Evolutionary conservation across 2,797 vertebrate species (phyloP).

Genomic region (Pangasius larnaudii): DNA sequence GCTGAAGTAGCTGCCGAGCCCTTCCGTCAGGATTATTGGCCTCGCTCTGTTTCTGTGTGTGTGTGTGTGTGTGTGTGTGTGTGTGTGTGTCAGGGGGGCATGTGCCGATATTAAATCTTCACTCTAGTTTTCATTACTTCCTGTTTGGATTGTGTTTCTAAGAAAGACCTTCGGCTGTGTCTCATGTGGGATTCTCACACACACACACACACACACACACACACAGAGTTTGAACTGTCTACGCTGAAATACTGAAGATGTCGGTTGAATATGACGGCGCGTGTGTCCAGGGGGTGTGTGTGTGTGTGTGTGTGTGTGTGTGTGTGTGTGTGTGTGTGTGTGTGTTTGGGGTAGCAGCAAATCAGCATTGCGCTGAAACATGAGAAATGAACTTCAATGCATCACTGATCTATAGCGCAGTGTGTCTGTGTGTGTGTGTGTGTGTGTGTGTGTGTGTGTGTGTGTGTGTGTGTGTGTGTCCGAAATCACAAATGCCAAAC

Average conservation of each 20-base stretch:
- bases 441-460: background rate
- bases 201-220: too few species aligned
- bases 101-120: background rate
- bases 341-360: slow-evolving; percentile 77
- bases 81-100: background rate
- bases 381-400: slow-evolving; percentile 67
- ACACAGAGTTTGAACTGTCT: too few species aligned
- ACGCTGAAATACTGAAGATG: background rate
- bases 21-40: slow-evolving; percentile 56
- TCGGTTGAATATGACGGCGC: background rate
- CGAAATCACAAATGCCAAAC: slow-evolving; percentile 45
- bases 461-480: background rate
- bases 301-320: slow-evolving; percentile 58
- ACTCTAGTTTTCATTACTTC: slow-evolving; percentile 18
- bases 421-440: too few species aligned
- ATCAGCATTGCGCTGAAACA: slow-evolving; percentile 76
- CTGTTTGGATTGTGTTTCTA: background rate
- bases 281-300: slow-evolving; percentile 27
- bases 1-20: slow-evolving; percentile 77
- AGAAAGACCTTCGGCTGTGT: background rate
- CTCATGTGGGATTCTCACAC: background rate
- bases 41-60: background rate
- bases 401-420: slow-evolving; percentile 31
- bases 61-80: background rate
- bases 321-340: slow-evolving; percentile 60